Base-by-base conservation (phyloP, 2,113 vertebrate genomes). In the Cynoglossus semilaevis region DNA sequence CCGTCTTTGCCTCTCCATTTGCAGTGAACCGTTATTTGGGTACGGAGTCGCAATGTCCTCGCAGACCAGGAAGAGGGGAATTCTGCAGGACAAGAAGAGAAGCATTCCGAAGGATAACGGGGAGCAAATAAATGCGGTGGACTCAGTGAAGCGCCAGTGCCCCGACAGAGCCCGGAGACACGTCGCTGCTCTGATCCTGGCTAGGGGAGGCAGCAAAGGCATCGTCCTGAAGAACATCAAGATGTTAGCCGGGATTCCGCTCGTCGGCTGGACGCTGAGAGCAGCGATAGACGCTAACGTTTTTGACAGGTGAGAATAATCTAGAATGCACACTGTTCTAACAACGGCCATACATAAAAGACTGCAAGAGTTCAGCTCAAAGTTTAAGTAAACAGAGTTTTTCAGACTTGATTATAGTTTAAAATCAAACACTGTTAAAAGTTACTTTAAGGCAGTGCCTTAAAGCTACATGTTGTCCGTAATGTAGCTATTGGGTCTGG, bases 171-270 rank as follows among this genome's bases (percentile, higher is more conserved):
- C 0, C 0, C 9, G 42, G 4, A 6, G 50, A 16, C 81, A 83
- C 60, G 13, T 49, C 1, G 74, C 76, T 0, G 86, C 78, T 0
- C 0, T 88, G 46, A 13, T 88, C 10, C 72, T 88, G 12, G 83
- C 86, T 0, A 16, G 86, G 0, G 86, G 83, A 0, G 86, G 83
- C 1, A 85, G 83, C 6, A 86, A 88, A 44, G 83, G 83, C 0
- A 88, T 86, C 15, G 76, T 70, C 0, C 67, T 83, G 16, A 88
- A 88, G 5, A 86, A 88, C 80, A 82, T 88, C 47, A 85, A 86
- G 11, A 55, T 18, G 29, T 7, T 88, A 0, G 86, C 86, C 0
- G 84, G 86, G 0, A 46, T 72, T 0, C 86, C 86, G 0, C 82
- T 88, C 0, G 19, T 88, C 0, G 81, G 65, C 0, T 88, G 86